A percentile compares a stretch with the other conserved stretches of the same genome.
phyloP scores from a whole-genome alignment of 2,113 vertebrate genomes.

The Chlamydotis undulata region DNA sequence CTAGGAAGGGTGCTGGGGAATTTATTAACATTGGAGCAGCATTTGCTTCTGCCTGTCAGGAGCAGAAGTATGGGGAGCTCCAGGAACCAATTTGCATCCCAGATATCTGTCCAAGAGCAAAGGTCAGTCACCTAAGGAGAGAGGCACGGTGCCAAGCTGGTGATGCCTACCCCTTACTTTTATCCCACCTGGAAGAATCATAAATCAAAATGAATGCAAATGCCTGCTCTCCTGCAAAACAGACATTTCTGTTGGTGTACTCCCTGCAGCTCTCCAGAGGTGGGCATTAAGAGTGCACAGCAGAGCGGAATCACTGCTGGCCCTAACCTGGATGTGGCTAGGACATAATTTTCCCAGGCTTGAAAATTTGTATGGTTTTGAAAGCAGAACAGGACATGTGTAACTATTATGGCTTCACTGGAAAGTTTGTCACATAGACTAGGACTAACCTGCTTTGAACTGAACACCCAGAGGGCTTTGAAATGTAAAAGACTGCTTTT shows the following conservation, averaged over 20 bases:
- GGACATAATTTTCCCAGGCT: background rate
- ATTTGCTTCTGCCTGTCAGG: background rate
- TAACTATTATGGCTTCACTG: background rate
- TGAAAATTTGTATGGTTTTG: background rate
- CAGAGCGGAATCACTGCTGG: background rate
- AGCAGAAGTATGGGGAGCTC: background rate
- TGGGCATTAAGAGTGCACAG: background rate
- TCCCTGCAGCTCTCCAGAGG: background rate
- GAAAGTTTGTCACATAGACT: background rate
- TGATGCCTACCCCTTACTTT: background rate
- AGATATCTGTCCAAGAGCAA: background rate
- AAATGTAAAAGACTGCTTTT: constrained; percentile 41
- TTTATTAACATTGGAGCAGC: background rate
- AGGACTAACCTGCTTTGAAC: constrained; percentile 7
- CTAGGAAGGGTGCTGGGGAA: background rate
- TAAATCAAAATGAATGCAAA: background rate
- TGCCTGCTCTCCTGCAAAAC: background rate
- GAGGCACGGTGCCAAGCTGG: background rate
- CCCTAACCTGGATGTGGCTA: background rate
- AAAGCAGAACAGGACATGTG: background rate
- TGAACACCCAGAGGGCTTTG: constrained; percentile 33
- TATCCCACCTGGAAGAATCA: background rate
- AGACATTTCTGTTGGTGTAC: background rate
- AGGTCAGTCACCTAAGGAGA: background rate
- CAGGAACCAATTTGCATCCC: background rate